A percentile compares a stretch with the other conserved stretches of the same genome.
These are phyloP conservation scores for Trachelus iudaicus DNA, from an alignment of 2,888 invertebrate species.

Conservation along the genomic window DNA sequence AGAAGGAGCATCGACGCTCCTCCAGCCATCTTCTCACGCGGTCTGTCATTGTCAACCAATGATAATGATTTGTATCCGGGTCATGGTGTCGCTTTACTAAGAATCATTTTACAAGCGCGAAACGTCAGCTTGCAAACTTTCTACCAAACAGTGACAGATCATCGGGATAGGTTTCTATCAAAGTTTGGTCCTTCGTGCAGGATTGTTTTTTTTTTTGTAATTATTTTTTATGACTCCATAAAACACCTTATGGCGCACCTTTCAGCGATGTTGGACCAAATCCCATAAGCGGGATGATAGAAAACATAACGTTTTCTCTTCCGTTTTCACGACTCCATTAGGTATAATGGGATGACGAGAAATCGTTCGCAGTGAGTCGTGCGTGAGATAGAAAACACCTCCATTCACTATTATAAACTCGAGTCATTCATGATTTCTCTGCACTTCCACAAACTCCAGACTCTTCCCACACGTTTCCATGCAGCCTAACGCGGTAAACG, in stretches of 20 bases:
- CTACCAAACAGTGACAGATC: background rate
- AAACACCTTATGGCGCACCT: background rate
- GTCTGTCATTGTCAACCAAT: background rate
- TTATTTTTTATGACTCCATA: background rate
- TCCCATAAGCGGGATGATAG: constrained; percentile 11
- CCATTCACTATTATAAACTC: constrained; percentile 26
- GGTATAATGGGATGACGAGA: constrained; percentile 33
- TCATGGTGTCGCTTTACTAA: background rate
- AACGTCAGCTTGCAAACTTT: background rate
- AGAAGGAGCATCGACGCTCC: background rate
- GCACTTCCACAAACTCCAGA: constrained; percentile 6
- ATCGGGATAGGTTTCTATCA: background rate
- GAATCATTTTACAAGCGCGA: background rate
- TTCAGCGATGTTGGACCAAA: background rate
- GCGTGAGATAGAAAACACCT: constrained; percentile 7
- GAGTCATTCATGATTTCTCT: constrained; percentile 39
- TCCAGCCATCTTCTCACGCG: constrained; percentile 6
- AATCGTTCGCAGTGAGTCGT: constrained; percentile 21
- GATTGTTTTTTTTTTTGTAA: background rate
- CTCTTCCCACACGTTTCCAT: background rate
- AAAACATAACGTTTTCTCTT: constrained; percentile 28
- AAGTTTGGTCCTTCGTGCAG: background rate
- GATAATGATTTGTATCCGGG: background rate
- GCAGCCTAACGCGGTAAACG: background rate
- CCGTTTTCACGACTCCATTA: constrained; percentile 31